phyloP scores from a whole-genome alignment of 2,888 invertebrate species.

The Meteorus colon region DNA sequence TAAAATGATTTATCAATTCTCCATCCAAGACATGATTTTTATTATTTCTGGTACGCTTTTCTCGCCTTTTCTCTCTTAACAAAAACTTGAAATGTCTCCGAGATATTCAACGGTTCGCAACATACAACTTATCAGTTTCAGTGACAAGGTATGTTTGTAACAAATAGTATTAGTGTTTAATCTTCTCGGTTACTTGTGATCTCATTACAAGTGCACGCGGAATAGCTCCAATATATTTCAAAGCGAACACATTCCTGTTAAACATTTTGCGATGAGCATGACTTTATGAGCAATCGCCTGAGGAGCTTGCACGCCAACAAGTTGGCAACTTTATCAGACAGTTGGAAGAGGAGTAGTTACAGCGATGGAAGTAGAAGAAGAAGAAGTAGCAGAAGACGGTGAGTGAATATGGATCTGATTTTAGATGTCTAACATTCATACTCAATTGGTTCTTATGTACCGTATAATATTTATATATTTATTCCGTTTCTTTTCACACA shows the following conservation, averaged over 20 bases:
- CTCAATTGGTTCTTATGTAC: neutral
- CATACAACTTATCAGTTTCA: too few species aligned
- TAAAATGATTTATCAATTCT: too few species aligned
- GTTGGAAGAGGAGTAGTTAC: neutral
- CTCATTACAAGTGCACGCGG: neutral
- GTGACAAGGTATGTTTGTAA: too few species aligned
- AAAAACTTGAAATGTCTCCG: too few species aligned
- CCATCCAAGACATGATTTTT: too few species aligned
- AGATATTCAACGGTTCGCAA: too few species aligned
- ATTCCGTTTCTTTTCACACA: neutral
- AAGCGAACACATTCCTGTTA: neutral
- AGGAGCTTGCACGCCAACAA: constrained; percentile 11
- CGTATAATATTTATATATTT: neutral
- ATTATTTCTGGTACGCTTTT: too few species aligned
- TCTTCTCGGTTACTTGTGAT: neutral
- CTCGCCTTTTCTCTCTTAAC: too few species aligned
- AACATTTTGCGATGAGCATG: neutral
- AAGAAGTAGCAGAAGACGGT: neutral
- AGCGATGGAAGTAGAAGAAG: neutral
- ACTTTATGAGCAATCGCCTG: constrained; percentile 11
- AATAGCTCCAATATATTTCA: neutral
- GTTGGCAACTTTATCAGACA: constrained; percentile 7
- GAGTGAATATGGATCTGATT: neutral
- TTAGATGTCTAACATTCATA: neutral
- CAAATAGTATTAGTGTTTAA: neutral